These are phyloP conservation scores for Ageneiosus marmoratus DNA, from an alignment of 2,113 vertebrate genomes.

Conservation along the genomic window DNA sequence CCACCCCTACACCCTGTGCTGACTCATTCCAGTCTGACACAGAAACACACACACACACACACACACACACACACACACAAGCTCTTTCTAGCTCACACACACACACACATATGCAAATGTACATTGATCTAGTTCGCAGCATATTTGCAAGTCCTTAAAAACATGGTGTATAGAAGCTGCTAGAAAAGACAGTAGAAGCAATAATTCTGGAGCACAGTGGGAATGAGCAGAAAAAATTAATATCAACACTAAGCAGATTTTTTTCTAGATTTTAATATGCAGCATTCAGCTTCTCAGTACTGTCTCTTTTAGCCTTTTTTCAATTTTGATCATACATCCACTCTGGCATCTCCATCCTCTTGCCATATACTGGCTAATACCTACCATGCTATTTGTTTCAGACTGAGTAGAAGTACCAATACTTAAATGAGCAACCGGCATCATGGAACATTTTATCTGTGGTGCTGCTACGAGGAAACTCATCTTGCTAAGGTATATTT, in stretches of 20 bases:
- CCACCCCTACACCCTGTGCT: constrained; percentile 10
- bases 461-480: too few species aligned
- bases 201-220: not conserved
- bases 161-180: constrained; percentile 13
- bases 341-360: too few species aligned
- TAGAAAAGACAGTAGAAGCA: constrained; percentile 3
- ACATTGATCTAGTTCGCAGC: constrained; percentile 14
- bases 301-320: too few species aligned
- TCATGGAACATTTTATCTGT: too few species aligned
- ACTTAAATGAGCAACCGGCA: not conserved
- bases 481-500: too few species aligned
- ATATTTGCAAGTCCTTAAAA: constrained; percentile 43
- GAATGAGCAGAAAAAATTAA: not conserved
- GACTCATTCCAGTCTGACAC: constrained; percentile 22
- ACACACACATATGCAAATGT: constrained; percentile 35
- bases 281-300: too few species aligned
- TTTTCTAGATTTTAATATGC: too few species aligned
- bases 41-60: constrained; percentile 15
- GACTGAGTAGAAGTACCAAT: not conserved
- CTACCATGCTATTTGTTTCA: too few species aligned
- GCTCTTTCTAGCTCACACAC: not conserved
- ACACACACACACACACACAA: not conserved
- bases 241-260: not conserved
- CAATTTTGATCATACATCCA: too few species aligned
- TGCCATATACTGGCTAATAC: not conserved